Evolutionary conservation across 2,888 invertebrate genomes (phyloP).

Genomic region (Priocnemis perturbator): DNA sequence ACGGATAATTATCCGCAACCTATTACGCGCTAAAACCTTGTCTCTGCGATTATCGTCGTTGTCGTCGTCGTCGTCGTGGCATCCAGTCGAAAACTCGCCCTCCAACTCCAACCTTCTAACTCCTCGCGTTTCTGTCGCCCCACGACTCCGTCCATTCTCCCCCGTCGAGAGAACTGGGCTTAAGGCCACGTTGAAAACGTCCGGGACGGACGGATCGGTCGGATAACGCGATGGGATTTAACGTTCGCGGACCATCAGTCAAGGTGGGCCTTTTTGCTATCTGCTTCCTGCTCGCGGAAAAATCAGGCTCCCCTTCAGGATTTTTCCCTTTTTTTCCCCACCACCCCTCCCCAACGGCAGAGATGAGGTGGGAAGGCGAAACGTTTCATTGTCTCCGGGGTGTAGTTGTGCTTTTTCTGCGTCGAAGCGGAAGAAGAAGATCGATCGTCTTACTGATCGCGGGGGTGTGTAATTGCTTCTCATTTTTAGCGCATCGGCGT

Average conservation of each 20-base stretch:
- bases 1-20: conserved; percentile 58
- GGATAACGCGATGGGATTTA: conserved; percentile 19
- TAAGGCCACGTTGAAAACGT: conserved; percentile 15
- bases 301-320: not conserved
- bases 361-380: too few relatives aligned
- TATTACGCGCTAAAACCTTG: conserved; percentile 58
- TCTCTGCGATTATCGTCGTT: conserved; percentile 53
- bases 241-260: conserved; percentile 15
- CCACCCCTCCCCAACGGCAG: too few relatives aligned
- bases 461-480: too few relatives aligned
- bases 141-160: not conserved
- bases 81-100: conserved; percentile 17
- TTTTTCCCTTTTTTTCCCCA: too few relatives aligned
- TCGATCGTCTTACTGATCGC: too few relatives aligned
- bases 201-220: conserved; percentile 8
- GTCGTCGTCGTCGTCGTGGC: conserved; percentile 27
- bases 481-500: too few relatives aligned
- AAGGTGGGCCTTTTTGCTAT: conserved; percentile 1
- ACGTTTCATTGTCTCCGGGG: too few relatives aligned
- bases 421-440: too few relatives aligned
- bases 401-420: too few relatives aligned
- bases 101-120: not conserved
- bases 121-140: not conserved
- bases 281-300: not conserved
- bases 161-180: conserved; percentile 11